Conservation (phyloP, 1,140 invertebrate genomes). For the Limonius californicus region DNA sequence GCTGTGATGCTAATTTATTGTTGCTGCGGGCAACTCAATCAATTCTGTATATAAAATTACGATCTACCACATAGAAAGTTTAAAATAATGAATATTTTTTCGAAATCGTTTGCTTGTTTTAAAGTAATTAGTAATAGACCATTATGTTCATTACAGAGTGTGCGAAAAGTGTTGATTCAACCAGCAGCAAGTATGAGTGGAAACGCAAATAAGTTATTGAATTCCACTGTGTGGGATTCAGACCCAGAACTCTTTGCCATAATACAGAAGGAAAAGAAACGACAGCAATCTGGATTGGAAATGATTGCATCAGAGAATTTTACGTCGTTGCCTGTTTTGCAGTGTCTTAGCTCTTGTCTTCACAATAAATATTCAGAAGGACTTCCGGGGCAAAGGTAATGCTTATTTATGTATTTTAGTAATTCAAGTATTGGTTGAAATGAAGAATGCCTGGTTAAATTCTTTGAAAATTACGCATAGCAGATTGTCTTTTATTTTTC, state of each 20-base stretch:
- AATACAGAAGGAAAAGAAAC: conserved; percentile 81
- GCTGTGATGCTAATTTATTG: too few species aligned
- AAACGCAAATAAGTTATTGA: conserved; percentile 45
- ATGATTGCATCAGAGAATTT: conserved; percentile 98
- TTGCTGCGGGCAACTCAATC: too few species aligned
- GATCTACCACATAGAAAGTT: too few species aligned
- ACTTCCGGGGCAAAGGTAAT: conserved; percentile 79
- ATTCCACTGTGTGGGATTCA: conserved; percentile 61
- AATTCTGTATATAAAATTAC: too few species aligned
- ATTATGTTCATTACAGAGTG: neutral
- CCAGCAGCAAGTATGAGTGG: neutral
- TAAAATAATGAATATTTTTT: too few species aligned
- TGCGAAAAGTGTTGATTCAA: neutral
- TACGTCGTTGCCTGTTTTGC: conserved; percentile 86
- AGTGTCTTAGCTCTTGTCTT: conserved; percentile 87
- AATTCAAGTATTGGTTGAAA: too few species aligned
- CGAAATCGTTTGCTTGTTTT: too few species aligned
- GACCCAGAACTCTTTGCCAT: conserved; percentile 86
- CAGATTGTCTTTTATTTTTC: too few species aligned
- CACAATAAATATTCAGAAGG: conserved; percentile 99
- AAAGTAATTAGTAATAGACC: neutral
- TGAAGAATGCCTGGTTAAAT: too few species aligned
- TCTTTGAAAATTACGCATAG: too few species aligned
- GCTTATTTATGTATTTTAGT: too few species aligned
- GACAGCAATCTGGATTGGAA: conserved; percentile 85